Base-by-base conservation (phyloP, 2,888 invertebrate genomes). In the Xestobium rufovillosum region DNA sequence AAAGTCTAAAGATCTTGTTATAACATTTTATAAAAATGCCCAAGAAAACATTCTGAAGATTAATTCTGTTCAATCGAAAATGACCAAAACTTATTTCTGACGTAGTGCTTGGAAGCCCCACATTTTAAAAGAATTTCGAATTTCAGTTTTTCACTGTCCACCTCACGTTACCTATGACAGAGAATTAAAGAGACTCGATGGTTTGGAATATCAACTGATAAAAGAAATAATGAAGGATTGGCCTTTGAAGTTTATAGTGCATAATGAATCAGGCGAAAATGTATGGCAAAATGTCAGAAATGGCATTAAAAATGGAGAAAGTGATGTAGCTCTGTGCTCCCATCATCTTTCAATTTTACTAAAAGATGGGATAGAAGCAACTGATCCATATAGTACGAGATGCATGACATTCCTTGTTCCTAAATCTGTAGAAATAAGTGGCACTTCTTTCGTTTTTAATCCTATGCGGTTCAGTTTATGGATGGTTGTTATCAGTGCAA, bases 171-270 rank as follows among this genome's bases (percentile, higher is more conserved):
- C 41, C 13, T 17, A 45, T n/a, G n/a, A n/a, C 17, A 33, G 44
- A 25, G 33, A 39, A 11, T 16, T 36, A 11, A 14, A 36, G 19
- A 26, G 27, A 9, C 40, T 31, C 16, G 38, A 32, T 3, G 52
- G 53, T 4, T 33, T 50, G 4, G 55, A 53, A 41, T 43, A 46
- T 16, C 31, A 36, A 19, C 42, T 55, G 17, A 30, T 54, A 1
- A 36, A 44, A 13, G 50, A 49, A 31, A 43, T 53, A 19, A 36
- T 45, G 3, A 49, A 49, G 41, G 33, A 42, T n/a, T 47, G 49
- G 41, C 40, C 36, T 3, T 23, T 49, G 6, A 14, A 50, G 10
- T 50, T n/a, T n/a, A n/a, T n/a, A n/a, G n/a, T n/a, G n/a, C n/a
- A n/a, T n/a, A n/a, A n/a, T n/a, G n/a, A n/a, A n/a, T n/a, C n/a